These are phyloP conservation scores for Polydrusus pterygomalis DNA, from an alignment of 2,888 invertebrate genomes.

Conservation along the genomic window DNA sequence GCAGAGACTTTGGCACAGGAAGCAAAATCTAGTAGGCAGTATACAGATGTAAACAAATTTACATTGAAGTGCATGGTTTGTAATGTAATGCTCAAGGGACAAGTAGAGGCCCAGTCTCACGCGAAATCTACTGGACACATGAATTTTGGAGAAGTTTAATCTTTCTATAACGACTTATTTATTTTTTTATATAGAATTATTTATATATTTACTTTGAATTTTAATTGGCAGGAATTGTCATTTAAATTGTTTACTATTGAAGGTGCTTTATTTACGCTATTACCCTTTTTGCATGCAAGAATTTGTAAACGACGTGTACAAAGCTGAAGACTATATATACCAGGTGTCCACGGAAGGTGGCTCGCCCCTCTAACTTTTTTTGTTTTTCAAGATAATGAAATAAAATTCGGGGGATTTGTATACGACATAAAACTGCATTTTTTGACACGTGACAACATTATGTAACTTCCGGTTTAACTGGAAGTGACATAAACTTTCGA, in stretches of 20 bases:
- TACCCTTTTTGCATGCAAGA: no score
- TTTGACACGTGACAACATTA: no score
- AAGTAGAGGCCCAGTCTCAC: slow-evolving; percentile 88
- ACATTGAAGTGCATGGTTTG: slow-evolving; percentile 90
- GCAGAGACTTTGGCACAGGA: slow-evolving; percentile 91
- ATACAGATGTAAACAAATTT: slow-evolving; percentile 92
- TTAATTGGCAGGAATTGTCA: not conserved
- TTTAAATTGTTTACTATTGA: not conserved
- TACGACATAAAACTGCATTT: no score
- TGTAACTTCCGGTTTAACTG: no score
- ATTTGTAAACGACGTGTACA: no score
- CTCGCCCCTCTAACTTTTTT: no score
- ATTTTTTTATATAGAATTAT: not conserved
- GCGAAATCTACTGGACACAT: slow-evolving; percentile 89
- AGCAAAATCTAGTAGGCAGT: slow-evolving; percentile 92
- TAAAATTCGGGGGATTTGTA: no score
- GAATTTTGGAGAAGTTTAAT: slow-evolving; percentile 83
- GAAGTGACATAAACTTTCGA: no score
- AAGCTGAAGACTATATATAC: no score
- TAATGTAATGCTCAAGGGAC: slow-evolving; percentile 83
- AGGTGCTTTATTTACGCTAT: no score
- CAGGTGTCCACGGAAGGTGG: no score
- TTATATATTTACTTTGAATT: not conserved
- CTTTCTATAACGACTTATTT: not conserved
- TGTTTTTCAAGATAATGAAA: no score